Percentiles rank a stretch among this genome's conserved stretches.
Evolutionary conservation across 2,888 invertebrate species (phyloP).

Genomic region (Patella pellucida): DNA sequence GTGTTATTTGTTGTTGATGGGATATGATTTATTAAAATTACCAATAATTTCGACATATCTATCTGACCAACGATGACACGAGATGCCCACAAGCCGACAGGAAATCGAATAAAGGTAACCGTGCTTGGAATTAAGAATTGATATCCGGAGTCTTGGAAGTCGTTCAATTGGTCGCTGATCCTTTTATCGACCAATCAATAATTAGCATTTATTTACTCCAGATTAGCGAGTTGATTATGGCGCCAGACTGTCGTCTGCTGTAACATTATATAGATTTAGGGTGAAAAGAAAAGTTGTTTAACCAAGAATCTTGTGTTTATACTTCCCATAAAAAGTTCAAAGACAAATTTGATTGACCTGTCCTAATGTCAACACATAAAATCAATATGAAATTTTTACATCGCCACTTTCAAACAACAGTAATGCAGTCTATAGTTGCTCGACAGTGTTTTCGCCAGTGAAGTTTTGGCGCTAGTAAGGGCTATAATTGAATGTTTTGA

Average conservation of each 20-base stretch:
- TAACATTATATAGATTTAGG: neutral
- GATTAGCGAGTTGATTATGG: neutral
- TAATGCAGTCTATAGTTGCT: too few relatives aligned
- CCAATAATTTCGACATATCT: neutral
- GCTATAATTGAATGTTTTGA: too few relatives aligned
- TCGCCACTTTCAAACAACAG: too few relatives aligned
- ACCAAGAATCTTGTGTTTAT: neutral
- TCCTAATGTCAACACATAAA: neutral
- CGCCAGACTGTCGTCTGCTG: neutral
- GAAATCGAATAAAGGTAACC: slow-evolving; percentile 9
- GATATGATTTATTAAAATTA: neutral
- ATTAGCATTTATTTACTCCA: slow-evolving; percentile 7
- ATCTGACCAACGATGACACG: neutral
- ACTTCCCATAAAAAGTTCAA: slow-evolving; percentile 1
- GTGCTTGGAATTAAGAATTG: slow-evolving; percentile 7
- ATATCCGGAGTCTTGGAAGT: neutral
- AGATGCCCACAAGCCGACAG: neutral
- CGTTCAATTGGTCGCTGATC: slow-evolving; percentile 7
- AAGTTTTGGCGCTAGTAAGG: too few relatives aligned
- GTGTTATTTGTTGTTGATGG: too few relatives aligned
- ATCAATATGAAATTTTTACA: too few relatives aligned
- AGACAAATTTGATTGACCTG: slow-evolving; percentile 7
- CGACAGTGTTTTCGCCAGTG: too few relatives aligned
- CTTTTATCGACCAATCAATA: slow-evolving; percentile 8
- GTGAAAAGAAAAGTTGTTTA: slow-evolving; percentile 4